Conservation (phyloP, 2,797 vertebrate genomes). For the Champsocephalus gunnari region DNA sequence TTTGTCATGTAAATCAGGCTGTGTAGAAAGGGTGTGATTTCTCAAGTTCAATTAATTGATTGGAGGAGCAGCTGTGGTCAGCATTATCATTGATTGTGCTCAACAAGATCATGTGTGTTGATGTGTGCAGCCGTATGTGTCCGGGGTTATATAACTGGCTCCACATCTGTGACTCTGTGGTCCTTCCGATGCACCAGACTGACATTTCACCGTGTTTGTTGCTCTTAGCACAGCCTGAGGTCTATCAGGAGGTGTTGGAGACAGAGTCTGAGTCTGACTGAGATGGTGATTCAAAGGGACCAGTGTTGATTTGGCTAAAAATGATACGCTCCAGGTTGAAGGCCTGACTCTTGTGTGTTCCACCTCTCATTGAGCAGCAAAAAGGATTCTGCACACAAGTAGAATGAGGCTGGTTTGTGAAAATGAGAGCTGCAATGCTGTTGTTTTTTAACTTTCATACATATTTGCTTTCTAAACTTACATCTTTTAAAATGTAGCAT, state of each 20-base stretch:
- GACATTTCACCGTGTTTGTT: constrained; percentile 48
- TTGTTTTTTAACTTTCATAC: background rate
- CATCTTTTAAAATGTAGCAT: background rate
- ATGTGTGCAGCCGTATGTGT: constrained; percentile 30
- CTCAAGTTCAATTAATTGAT: constrained; percentile 51
- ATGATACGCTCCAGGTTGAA: background rate
- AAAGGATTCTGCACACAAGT: background rate
- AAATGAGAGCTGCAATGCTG: background rate
- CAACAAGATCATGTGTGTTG: constrained; percentile 20
- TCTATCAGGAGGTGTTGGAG: constrained; percentile 26
- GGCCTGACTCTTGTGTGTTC: background rate
- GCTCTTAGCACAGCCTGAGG: background rate
- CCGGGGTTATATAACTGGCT: constrained; percentile 71
- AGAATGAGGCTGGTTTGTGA: background rate
- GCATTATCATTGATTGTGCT: constrained; percentile 62
- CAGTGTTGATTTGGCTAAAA: background rate
- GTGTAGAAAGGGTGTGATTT: constrained; percentile 8
- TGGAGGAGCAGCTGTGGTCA: constrained; percentile 66
- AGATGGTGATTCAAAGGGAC: background rate
- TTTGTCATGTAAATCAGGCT: constrained; percentile 10
- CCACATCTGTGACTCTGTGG: constrained; percentile 53
- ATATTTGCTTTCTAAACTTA: background rate
- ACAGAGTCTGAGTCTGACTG: constrained; percentile 21
- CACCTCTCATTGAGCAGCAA: background rate
- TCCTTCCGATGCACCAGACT: constrained; percentile 40